Percentiles rank a stretch among this genome's conserved stretches.
These are phyloP conservation scores for Perithous albicinctus DNA, from an alignment of 2,888 invertebrate genomes.

Conservation along the genomic window DNA sequence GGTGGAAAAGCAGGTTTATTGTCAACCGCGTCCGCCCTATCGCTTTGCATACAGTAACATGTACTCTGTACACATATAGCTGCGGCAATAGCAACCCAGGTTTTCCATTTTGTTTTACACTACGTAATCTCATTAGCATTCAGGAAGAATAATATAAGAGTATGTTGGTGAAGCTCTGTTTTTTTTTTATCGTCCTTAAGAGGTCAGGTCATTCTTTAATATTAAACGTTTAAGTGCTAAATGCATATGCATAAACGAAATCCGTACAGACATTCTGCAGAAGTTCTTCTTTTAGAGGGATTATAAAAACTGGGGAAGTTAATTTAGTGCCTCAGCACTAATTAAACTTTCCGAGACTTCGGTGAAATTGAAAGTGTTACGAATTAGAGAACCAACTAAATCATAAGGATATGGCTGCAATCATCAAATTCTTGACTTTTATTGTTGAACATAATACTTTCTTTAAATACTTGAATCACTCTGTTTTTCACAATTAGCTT, in stretches of 20 bases:
- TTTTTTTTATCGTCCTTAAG: constrained; percentile 50
- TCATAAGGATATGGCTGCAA: neutral
- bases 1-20: constrained; percentile 62
- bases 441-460: neutral
- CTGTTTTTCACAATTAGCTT: neutral
- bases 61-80: constrained; percentile 36
- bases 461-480: neutral
- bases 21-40: constrained; percentile 64
- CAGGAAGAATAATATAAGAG: constrained; percentile 60
- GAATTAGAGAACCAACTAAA: neutral
- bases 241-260: constrained; percentile 39
- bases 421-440: neutral
- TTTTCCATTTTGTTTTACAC: constrained; percentile 61
- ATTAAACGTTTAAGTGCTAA: constrained; percentile 45
- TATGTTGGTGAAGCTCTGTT: constrained; percentile 20
- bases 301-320: neutral
- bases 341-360: neutral
- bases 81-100: constrained; percentile 42
- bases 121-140: constrained; percentile 66
- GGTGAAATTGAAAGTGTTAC: neutral
- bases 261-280: neutral
- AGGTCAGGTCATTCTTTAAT: constrained; percentile 21
- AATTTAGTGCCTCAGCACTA: neutral
- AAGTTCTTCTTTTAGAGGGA: neutral
- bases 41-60: constrained; percentile 61